Evolutionary conservation across 2,888 invertebrate genomes (phyloP).

Genomic region (Sphecodes monilicornis): DNA sequence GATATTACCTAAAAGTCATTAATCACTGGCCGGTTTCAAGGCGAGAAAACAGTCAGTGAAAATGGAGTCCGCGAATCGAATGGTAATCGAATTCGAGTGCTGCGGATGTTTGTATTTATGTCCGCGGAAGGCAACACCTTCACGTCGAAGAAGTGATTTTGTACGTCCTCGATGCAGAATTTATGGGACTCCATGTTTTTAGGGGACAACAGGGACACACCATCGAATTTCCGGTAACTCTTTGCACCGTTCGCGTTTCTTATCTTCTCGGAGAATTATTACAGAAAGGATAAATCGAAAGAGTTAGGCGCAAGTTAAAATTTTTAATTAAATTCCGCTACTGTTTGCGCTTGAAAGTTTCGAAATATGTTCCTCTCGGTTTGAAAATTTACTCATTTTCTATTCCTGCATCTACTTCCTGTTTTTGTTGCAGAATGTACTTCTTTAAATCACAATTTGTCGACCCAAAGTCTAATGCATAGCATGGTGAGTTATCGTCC

Average conservation of each 20-base stretch:
- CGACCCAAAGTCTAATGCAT: too few species aligned
- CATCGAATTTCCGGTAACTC: constrained; percentile 18
- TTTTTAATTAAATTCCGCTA: neutral
- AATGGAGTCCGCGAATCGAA: constrained; percentile 1
- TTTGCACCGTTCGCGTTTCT: neutral
- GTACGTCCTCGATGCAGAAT: neutral
- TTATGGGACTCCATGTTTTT: constrained; percentile 20
- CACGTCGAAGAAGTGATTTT: neutral
- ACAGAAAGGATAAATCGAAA: neutral
- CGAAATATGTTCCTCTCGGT: too few species aligned
- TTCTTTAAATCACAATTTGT: too few species aligned
- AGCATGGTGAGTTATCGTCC: too few species aligned
- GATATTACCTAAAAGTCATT: constrained; percentile 48
- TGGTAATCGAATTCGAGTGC: constrained; percentile 30
- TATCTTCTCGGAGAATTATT: neutral
- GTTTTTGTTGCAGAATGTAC: too few species aligned
- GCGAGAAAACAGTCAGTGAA: neutral
- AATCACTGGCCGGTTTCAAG: constrained; percentile 30
- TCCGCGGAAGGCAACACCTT: neutral
- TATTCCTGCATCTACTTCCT: too few species aligned
- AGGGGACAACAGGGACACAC: neutral
- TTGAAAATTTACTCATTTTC: too few species aligned
- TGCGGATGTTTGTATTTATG: constrained; percentile 30
- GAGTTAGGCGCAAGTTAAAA: neutral
- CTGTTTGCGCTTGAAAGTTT: too few species aligned